Evolutionary conservation across 2,888 invertebrate genomes (phyloP), one percentile per base, ranked within the genome.

Genomic region (Tiphia femorata): DNA sequence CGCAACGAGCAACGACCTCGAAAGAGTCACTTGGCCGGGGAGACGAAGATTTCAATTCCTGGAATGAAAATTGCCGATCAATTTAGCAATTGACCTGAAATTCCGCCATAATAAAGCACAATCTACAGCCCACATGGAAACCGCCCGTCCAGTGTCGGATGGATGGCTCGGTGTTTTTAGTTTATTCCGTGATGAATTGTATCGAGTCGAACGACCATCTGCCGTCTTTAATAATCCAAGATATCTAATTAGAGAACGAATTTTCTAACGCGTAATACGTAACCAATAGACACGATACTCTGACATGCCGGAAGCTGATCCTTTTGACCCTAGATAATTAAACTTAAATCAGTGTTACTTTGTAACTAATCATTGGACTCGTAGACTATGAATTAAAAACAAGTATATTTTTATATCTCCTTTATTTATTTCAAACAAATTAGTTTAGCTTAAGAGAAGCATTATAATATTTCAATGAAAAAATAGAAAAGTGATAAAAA

Each of bases 41-140:
- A 73, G 76, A 78, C 72, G 67, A 78, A 76, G 75, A 77, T 78
- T 80, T 79, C 76, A 78, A 78, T 80, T 78, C 79, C 63, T 64
- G 77, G 79, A 80, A 80, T 78, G 78, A 78, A 77, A 80, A 80
- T 80, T 79, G 78, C 66, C 74, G 79, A 79, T 80, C 80, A 78
- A 78, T 79, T 79, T 78, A 78, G 67, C 78, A 80, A 80, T 80
- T 79, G 79, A 77, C 79, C 78, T 79, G 72, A 76, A 79, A 80
- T 80, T 77, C 77, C 78, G 64, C 58, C 58, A 69, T 75, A 77
- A 78, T 76, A 75, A 77, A 77, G 64, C 64, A 62, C 77, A 75
- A 74, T 78, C 70, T 69, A 65, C 76, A 52, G 63, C 74, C 74
- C 75, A 76, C 75, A 69, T 72, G 49, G 51, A 59, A 44, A 52